A percentile compares a stretch with the other conserved stretches of the same genome.
phyloP scores from a whole-genome alignment of 1,140 invertebrate species.

The Archegozetes longisetosus region DNA sequence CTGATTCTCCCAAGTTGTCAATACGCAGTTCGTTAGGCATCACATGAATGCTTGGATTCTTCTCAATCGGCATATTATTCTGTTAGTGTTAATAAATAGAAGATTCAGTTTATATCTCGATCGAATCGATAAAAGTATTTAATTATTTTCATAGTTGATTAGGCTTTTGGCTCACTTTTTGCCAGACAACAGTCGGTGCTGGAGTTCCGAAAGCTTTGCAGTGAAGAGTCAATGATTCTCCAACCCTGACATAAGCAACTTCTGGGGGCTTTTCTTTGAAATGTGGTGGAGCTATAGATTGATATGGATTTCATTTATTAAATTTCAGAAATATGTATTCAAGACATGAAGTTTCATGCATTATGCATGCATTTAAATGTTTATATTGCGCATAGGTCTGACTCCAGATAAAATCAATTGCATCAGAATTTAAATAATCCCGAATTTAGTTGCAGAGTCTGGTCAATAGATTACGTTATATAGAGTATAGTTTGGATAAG shows the following conservation, averaged over 20 bases:
- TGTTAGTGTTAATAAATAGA: constrained; percentile 25
- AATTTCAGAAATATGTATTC: background rate
- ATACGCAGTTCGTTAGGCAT: constrained; percentile 61
- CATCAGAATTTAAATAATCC: too few relatives aligned
- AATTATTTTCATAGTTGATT: background rate
- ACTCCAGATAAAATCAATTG: too few relatives aligned
- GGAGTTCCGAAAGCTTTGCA: constrained; percentile 74
- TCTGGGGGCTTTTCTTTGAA: constrained; percentile 82
- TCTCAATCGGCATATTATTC: constrained; percentile 71
- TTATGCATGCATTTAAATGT: too few relatives aligned
- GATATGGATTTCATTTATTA: constrained; percentile 4
- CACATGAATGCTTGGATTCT: constrained; percentile 55
- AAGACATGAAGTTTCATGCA: too few relatives aligned
- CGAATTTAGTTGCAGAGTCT: too few relatives aligned
- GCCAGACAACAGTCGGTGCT: constrained; percentile 22
- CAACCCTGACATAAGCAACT: constrained; percentile 85
- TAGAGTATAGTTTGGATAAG: too few relatives aligned
- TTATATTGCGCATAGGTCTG: too few relatives aligned
- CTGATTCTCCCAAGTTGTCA: constrained; percentile 68
- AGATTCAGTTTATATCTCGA: background rate
- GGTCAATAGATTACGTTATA: too few relatives aligned
- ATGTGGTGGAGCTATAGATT: constrained; percentile 52
- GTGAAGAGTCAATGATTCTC: constrained; percentile 82
- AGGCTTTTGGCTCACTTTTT: constrained; percentile 23
- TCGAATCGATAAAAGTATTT: background rate